A percentile compares a stretch with the other conserved stretches of the same genome.
Evolutionary conservation across 2,113 vertebrate genomes (phyloP).

Genomic region (Varanus salvator): DNA sequence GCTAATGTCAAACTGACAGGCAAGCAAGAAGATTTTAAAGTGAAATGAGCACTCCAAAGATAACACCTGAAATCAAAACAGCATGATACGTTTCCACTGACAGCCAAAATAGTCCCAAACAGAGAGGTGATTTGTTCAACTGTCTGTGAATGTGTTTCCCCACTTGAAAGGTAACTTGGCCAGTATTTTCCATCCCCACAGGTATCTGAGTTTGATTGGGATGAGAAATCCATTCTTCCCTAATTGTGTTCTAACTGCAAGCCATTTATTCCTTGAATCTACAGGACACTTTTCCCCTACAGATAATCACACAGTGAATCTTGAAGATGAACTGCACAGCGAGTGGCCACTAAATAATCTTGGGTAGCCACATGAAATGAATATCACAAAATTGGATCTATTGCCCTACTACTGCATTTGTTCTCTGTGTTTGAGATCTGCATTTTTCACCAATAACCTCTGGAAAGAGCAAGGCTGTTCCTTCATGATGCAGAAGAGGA

Average conservation of each 20-base stretch:
- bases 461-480: neutral
- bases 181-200: slow-evolving; percentile 15
- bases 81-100: slow-evolving; percentile 16
- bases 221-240: slow-evolving; percentile 24
- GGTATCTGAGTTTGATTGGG: slow-evolving; percentile 21
- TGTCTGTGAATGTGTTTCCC: slow-evolving; percentile 3
- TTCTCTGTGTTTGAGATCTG: neutral
- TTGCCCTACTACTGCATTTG: neutral
- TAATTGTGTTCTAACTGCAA: slow-evolving; percentile 8
- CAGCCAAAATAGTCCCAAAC: slow-evolving; percentile 39
- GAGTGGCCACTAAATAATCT: slow-evolving; percentile 32
- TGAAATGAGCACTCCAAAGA: slow-evolving; percentile 30
- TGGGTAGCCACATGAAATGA: slow-evolving; percentile 17
- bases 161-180: slow-evolving; percentile 10
- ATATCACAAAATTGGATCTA: neutral
- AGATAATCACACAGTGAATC: slow-evolving; percentile 19
- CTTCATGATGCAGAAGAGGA: neutral
- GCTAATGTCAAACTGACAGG: slow-evolving; percentile 21
- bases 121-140: slow-evolving; percentile 28
- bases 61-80: slow-evolving; percentile 40
- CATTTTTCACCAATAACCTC: neutral
- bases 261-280: slow-evolving; percentile 21
- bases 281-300: neutral
- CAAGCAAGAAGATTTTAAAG: slow-evolving; percentile 19
- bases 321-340: slow-evolving; percentile 20